Percentiles rank a stretch among this genome's conserved stretches.
Evolutionary conservation across 2,797 vertebrate genomes (phyloP).

Genomic region (Hippopotamyrus pictus): DNA sequence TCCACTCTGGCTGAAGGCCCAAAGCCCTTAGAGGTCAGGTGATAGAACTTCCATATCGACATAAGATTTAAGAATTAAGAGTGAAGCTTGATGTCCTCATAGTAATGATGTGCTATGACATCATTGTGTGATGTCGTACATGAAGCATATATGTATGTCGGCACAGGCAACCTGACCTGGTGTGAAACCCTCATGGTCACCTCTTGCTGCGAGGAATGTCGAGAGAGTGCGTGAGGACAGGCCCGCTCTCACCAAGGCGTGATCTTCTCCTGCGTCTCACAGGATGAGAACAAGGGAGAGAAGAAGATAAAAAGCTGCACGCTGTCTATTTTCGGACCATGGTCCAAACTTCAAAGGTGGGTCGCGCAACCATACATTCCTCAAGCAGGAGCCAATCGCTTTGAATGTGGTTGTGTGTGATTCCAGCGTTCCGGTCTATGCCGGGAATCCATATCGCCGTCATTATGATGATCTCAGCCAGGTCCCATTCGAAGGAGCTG

Average conservation of each 20-base stretch:
- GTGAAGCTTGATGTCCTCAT: not conserved
- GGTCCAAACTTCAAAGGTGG: not conserved
- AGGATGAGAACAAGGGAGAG: not conserved
- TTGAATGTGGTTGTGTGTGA: not conserved
- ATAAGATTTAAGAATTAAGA: not conserved
- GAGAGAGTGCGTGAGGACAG: conserved; percentile 12
- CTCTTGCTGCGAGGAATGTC: conserved; percentile 9
- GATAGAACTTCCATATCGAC: not conserved
- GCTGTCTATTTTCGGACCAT: not conserved
- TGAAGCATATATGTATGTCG: not conserved
- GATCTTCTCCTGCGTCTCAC: not conserved
- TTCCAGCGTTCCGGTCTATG: not conserved
- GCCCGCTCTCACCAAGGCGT: not conserved
- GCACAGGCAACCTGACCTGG: not conserved
- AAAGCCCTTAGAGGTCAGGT: not conserved
- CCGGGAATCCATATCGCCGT: not conserved
- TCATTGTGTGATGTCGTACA: not conserved
- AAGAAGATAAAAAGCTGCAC: not conserved
- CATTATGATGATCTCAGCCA: not conserved
- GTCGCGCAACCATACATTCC: not conserved
- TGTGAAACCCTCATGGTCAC: not conserved
- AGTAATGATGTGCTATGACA: not conserved
- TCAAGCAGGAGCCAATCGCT: not conserved
- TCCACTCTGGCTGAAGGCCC: not conserved
- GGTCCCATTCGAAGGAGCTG: not conserved